Evolutionary conservation across 1,140 invertebrate genomes (phyloP).

Genomic region (Glossosoma conforme): DNA sequence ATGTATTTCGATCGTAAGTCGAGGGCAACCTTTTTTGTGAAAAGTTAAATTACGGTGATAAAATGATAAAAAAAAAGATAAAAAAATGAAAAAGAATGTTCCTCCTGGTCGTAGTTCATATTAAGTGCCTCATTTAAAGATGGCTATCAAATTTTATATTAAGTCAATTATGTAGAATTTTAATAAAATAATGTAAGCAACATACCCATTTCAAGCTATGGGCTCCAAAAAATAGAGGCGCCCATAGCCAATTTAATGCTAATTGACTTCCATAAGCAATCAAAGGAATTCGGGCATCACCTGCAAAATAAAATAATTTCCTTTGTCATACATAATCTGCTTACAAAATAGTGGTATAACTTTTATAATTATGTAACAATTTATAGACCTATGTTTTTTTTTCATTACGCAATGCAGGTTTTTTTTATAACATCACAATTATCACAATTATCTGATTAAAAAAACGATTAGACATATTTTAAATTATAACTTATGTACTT

Average conservation of each 20-base stretch:
- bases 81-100: not conserved
- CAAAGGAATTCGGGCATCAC: constrained; percentile 50
- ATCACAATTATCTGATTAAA: not conserved
- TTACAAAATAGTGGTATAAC: not conserved
- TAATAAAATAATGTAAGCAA: not conserved
- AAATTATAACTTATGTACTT: not conserved
- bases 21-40: no score
- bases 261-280: constrained; percentile 59
- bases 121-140: no score
- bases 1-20: no score
- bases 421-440: not conserved
- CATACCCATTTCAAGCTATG: constrained; percentile 57
- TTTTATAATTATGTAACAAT: not conserved
- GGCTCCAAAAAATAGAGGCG: constrained; percentile 64
- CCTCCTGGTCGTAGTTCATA: not conserved
- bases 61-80: no score
- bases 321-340: no score
- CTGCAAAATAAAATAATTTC: no score
- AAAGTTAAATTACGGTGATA: no score
- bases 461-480: not conserved
- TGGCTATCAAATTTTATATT: no score
- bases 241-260: constrained; percentile 66
- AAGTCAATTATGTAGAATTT: not conserved
- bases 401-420: not conserved
- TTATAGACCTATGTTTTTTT: not conserved